Conservation (phyloP, 1,140 invertebrate genomes). For the Brachionus sp. region DNA sequence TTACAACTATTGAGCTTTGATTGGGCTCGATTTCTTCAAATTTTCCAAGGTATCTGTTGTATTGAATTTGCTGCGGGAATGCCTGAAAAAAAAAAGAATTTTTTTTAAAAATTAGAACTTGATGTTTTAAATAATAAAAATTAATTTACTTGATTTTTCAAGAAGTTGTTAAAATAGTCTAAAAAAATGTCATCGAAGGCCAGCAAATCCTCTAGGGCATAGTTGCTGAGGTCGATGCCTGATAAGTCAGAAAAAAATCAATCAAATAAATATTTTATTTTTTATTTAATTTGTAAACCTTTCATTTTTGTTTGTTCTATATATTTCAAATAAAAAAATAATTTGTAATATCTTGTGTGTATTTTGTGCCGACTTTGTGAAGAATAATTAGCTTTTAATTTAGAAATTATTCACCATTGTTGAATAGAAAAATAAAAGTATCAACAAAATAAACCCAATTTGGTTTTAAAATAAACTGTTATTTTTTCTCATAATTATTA, state of each 20-base stretch:
- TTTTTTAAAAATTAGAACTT: not conserved
- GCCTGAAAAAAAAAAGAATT: not conserved
- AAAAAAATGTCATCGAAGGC: constrained; percentile 60
- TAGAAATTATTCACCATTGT: constrained; percentile 11
- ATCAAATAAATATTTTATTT: constrained; percentile 15
- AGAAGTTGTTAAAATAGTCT: constrained; percentile 60
- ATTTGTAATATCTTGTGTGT: not conserved
- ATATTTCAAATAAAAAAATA: not conserved
- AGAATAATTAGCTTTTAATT: not conserved
- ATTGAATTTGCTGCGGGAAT: constrained; percentile 44
- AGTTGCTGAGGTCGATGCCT: constrained; percentile 56
- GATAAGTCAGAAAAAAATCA: constrained; percentile 48
- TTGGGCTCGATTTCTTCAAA: constrained; percentile 36
- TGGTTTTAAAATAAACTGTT: constrained; percentile 12
- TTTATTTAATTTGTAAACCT: constrained; percentile 6
- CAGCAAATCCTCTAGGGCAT: constrained; percentile 58
- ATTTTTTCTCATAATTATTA: constrained; percentile 21
- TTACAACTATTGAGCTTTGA: not conserved
- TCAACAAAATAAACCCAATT: not conserved
- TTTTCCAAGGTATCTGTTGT: constrained; percentile 19
- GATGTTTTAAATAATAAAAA: not conserved
- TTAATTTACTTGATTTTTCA: constrained; percentile 54
- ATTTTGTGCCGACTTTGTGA: not conserved
- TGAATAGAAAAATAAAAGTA: not conserved
- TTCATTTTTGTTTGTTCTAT: not conserved